Conservation (phyloP, 92 coral and sea anemone species). For the Blastomussa wellsi region DNA sequence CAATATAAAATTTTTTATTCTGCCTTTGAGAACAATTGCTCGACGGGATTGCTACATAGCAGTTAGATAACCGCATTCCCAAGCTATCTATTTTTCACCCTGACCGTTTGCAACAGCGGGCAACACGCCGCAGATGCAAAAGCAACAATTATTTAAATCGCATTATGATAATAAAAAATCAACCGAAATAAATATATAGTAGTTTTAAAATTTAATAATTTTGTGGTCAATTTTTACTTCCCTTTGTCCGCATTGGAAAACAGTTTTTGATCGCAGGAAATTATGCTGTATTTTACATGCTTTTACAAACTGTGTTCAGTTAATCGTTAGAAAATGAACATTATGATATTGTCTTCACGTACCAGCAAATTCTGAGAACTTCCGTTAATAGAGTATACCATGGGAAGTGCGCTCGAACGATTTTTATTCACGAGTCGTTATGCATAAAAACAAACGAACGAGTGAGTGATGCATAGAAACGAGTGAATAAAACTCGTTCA, state of each 20-base stretch:
- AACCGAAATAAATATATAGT: too few species aligned
- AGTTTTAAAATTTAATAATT: neutral
- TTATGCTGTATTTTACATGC: neutral
- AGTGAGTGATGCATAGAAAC: too few species aligned
- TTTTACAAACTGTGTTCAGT: neutral
- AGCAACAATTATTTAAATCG: too few species aligned
- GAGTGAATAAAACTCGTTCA: too few species aligned
- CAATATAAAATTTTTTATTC: neutral
- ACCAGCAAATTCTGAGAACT: neutral
- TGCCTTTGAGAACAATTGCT: neutral
- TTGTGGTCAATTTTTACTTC: too few species aligned
- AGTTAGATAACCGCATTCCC: neutral
- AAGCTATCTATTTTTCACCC: neutral
- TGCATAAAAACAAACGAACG: too few species aligned
- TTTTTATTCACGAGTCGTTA: too few species aligned
- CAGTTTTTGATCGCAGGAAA: neutral
- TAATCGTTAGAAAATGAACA: neutral
- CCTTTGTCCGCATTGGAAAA: neutral
- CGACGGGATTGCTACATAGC: neutral
- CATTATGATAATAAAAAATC: too few species aligned
- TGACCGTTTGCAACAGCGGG: neutral
- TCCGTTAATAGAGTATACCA: too few species aligned
- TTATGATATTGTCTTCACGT: neutral
- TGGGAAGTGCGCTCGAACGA: too few species aligned
- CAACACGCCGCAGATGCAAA: neutral